Base-by-base conservation (phyloP, 2,797 vertebrate species). In the Taenioides sp. region DNA sequence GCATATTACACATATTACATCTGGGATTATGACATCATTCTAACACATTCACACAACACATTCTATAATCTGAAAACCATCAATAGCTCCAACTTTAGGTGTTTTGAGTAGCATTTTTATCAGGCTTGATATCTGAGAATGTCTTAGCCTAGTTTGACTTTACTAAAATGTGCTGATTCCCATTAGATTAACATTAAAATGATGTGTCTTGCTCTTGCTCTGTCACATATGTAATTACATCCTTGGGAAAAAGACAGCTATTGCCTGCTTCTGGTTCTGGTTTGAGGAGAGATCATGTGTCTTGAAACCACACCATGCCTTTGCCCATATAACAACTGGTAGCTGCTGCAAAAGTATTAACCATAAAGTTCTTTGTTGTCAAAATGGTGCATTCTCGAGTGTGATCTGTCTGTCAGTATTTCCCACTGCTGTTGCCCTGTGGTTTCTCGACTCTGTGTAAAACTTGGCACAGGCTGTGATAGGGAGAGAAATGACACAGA, bases 391-490 rank as follows among this genome's bases (percentile, higher is more conserved):
- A 54, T 89, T 86, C 80, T 72, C 76, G 7, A 82, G 77, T 79
- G 65, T 62, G 25, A 71, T 82, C 81, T 40, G 62, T 82, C 81
- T 40, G 62, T 75, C 80, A 84, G 63, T 80, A 70, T 77, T n/a
- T 78, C 82, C 79, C 76, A 54, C 75, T 65, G 78, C 78, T 86
- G 81, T 81, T 84, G 73, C 71, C 65, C 59, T 69, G 58, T 12
- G 73, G 67, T 81, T 89, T 90, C 79, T 88, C 81, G 22, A 73
- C 79, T 72, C 31, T 47, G 74, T 86, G 82, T 85, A 71, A 88
- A 87, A 84, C 81, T 82, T 90, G 86, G 84, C 84, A 70, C 64
- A 28, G 7, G 0, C 67, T 63, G 73, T 79, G 78, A 78, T 69
- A 20, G 80, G 68, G 55, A 54, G 75, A 64, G 61, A 7, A 71